A percentile compares a stretch with the other conserved stretches of the same genome.
phyloP scores from a whole-genome alignment of 1,140 invertebrate species.

The Drosophila fuyamai region DNA sequence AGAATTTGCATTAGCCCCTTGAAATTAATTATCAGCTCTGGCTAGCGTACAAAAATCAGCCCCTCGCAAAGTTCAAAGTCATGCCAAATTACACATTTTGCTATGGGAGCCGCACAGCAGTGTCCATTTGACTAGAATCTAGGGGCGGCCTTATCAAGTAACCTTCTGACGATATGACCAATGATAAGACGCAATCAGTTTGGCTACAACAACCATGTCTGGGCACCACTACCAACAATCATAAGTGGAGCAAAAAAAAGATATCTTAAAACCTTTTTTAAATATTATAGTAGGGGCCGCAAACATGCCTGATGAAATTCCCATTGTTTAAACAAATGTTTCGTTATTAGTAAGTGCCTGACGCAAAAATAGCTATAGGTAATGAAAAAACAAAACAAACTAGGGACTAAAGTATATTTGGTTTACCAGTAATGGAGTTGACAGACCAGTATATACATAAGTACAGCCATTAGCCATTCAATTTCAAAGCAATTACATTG shows the following conservation, averaged over 20 bases:
- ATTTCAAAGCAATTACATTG: constrained; percentile 10
- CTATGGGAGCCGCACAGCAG: constrained; percentile 5
- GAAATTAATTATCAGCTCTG: constrained; percentile 3
- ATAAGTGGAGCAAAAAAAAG: constrained; percentile 14
- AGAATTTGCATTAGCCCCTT: neutral
- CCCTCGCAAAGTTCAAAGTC: constrained; percentile 30
- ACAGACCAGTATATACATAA: neutral
- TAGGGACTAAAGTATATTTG: neutral
- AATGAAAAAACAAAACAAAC: constrained; percentile 20
- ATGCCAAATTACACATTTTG: constrained; percentile 43
- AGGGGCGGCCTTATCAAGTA: constrained; percentile 15
- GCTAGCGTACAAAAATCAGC: neutral
- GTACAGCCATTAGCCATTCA: constrained; percentile 3
- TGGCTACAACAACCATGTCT: constrained; percentile 9
- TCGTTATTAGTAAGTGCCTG: constrained; percentile 16
- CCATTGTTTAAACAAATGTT: constrained; percentile 76
- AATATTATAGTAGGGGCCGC: constrained; percentile 54
- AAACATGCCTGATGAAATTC: constrained; percentile 61
- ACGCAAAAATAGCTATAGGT: constrained; percentile 27
- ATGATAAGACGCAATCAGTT: constrained; percentile 59
- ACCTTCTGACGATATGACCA: constrained; percentile 33
- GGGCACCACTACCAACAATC: constrained; percentile 7
- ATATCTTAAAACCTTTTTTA: constrained; percentile 65
- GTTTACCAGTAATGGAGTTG: constrained; percentile 13
- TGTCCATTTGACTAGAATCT: constrained; percentile 17